phyloP scores from a whole-genome alignment of 1,140 invertebrate species.

The Drosophila arizonae region DNA sequence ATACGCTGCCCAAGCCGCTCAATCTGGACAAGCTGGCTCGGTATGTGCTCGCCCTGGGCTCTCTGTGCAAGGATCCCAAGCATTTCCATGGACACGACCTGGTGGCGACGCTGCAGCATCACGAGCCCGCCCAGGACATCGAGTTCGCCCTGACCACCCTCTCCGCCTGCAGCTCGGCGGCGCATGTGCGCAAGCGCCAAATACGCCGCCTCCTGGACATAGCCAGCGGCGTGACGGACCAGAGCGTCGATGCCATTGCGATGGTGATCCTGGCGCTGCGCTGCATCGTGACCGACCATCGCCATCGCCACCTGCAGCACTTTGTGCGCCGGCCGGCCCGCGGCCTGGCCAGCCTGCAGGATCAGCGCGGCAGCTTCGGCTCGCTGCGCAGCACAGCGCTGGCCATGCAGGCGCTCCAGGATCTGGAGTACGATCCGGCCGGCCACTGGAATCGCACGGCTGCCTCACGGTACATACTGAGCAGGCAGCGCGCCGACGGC shows the following conservation, averaged over 20 bases:
- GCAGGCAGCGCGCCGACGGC: conserved; percentile 88
- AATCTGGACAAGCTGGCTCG: conserved; percentile 88
- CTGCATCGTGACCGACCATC: conserved; percentile 92
- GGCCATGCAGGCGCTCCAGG: conserved; percentile 90
- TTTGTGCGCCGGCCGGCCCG: conserved; percentile 89
- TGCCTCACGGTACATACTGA: conserved; percentile 88
- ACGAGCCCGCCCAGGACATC: conserved; percentile 87
- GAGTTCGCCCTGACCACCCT: conserved; percentile 88
- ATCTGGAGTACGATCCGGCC: conserved; percentile 86
- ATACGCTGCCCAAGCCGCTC: conserved; percentile 85
- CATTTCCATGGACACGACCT: conserved; percentile 92
- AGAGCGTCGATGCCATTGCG: conserved; percentile 92
- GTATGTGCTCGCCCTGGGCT: conserved; percentile 89
- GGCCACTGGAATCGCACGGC: conserved; percentile 90
- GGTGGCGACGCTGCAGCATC: conserved; percentile 88
- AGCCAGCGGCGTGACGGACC: conserved; percentile 89
- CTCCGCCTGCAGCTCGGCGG: conserved; percentile 90
- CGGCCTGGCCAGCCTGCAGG: conserved; percentile 89
- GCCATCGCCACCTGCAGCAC: conserved; percentile 90
- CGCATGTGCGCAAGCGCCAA: conserved; percentile 90
- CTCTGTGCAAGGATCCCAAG: conserved; percentile 91
- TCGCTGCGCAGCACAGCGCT: conserved; percentile 91
- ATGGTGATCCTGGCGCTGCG: conserved; percentile 92
- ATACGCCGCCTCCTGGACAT: conserved; percentile 90
- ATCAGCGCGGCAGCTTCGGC: conserved; percentile 91